These are phyloP conservation scores for Spialia ferax DNA, from an alignment of 2,888 invertebrate genomes.

Conservation along the genomic window DNA sequence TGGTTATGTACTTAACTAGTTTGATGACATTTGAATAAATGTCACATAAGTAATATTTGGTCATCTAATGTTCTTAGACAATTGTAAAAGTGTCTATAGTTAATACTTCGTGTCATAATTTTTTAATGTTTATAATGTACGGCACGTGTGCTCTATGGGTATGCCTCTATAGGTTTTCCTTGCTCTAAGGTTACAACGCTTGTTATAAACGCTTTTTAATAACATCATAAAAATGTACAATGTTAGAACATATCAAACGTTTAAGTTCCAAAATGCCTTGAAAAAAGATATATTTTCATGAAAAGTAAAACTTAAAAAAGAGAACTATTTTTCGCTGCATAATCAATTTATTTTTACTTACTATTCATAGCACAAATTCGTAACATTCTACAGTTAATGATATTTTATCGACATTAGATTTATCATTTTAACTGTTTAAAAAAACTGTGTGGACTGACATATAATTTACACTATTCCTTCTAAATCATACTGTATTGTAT, in stretches of 20 bases:
- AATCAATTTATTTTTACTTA: slow-evolving; percentile 59
- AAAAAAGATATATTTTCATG: slow-evolving; percentile 73
- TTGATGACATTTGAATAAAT: too few relatives aligned
- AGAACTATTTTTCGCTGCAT: slow-evolving; percentile 60
- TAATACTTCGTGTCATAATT: too few relatives aligned
- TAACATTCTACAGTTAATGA: slow-evolving; percentile 18
- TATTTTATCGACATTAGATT: neutral
- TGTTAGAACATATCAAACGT: slow-evolving; percentile 75
- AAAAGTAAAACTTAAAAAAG: slow-evolving; percentile 52
- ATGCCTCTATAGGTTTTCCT: too few relatives aligned
- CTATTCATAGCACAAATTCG: slow-evolving; percentile 45
- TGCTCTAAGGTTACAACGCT: too few relatives aligned
- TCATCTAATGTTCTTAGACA: too few relatives aligned
- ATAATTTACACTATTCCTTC: slow-evolving; percentile 15
- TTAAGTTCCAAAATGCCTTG: slow-evolving; percentile 59
- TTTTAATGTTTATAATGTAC: too few relatives aligned
- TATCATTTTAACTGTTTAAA: slow-evolving; percentile 7
- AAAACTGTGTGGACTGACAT: slow-evolving; percentile 20
- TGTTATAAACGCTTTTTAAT: slow-evolving; percentile 21
- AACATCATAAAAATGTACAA: slow-evolving; percentile 53
- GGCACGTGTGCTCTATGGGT: too few relatives aligned
- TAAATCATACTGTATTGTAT: slow-evolving; percentile 38
- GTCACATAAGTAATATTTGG: too few relatives aligned
- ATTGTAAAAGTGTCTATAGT: too few relatives aligned
- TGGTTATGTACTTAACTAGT: too few relatives aligned